Percentiles rank a stretch among this genome's conserved stretches.
These are phyloP conservation scores for Holothuria leucospilota DNA, from an alignment of 53 echinoderm and acorn worm genomes.

Conservation along the genomic window DNA sequence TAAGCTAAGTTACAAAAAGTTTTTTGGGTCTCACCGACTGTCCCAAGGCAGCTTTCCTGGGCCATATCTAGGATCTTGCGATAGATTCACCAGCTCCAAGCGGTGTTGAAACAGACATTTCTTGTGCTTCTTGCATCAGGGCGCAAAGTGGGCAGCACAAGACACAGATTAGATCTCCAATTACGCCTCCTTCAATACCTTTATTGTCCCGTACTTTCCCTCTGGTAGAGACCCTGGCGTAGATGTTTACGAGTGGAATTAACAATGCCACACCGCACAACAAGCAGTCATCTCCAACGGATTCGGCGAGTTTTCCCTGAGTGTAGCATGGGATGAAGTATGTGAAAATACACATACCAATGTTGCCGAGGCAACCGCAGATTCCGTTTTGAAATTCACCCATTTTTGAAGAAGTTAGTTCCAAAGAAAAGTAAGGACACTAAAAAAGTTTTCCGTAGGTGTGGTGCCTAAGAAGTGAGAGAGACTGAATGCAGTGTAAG, in stretches of 20 bases:
- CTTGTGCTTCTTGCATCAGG: slow-evolving; percentile 84
- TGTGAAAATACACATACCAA: slow-evolving; percentile 96
- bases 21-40: too few species aligned
- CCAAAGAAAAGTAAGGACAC: background rate
- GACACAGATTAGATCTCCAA: slow-evolving; percentile 83
- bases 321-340: slow-evolving; percentile 95
- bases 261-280: slow-evolving; percentile 87
- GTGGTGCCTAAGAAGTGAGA: too few species aligned
- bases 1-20: too few species aligned
- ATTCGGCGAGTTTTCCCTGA: slow-evolving; percentile 94
- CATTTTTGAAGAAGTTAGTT: slow-evolving; percentile 63
- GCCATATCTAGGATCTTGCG: slow-evolving; percentile 74
- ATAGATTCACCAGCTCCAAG: slow-evolving; percentile 93
- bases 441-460: background rate
- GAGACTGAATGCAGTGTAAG: too few species aligned
- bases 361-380: slow-evolving; percentile 95
- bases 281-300: slow-evolving; percentile 96
- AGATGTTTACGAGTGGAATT: slow-evolving; percentile 91
- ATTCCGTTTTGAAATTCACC: slow-evolving; percentile 96
- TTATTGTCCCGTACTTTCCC: slow-evolving; percentile 96
- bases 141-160: slow-evolving; percentile 94
- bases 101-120: slow-evolving; percentile 91
- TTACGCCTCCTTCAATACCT: slow-evolving; percentile 90
- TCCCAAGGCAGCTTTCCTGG: too few species aligned
- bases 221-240: slow-evolving; percentile 85